A percentile compares a stretch with the other conserved stretches of the same genome.
Evolutionary conservation across 2,888 invertebrate species (phyloP).

Genomic region (Vanessa cardui): DNA sequence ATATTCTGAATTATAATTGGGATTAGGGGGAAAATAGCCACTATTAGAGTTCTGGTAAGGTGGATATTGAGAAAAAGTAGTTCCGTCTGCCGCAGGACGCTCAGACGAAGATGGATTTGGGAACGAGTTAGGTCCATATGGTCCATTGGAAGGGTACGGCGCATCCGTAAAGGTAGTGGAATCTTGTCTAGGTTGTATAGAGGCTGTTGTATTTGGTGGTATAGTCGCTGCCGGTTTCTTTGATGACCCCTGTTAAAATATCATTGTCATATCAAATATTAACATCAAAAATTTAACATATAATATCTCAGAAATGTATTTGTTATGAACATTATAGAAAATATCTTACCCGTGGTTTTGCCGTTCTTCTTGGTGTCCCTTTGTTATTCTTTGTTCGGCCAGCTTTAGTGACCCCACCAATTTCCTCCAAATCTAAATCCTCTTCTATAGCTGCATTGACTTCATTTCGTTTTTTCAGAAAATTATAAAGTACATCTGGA

Average conservation of each 20-base stretch:
- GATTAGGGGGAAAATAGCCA: conserved; percentile 78
- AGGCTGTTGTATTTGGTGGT: conserved; percentile 68
- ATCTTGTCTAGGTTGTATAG: conserved; percentile 50
- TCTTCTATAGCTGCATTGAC: conserved; percentile 87
- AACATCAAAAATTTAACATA: no score
- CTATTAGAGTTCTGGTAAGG: conserved; percentile 66
- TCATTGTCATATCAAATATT: not conserved
- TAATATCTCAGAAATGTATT: no score
- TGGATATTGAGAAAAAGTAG: conserved; percentile 68
- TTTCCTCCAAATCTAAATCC: conserved; percentile 92
- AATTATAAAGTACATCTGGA: conserved; percentile 95
- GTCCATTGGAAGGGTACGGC: conserved; percentile 64
- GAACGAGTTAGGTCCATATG: conserved; percentile 60
- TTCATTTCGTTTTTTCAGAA: conserved; percentile 90
- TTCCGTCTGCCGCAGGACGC: conserved; percentile 53
- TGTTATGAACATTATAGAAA: no score
- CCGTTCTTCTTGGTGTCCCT: conserved; percentile 47
- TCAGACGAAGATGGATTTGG: conserved; percentile 22
- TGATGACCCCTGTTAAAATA: conserved; percentile 58
- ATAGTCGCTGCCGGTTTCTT: conserved; percentile 81
- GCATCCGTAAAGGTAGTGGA: conserved; percentile 54
- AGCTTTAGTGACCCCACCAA: conserved; percentile 80
- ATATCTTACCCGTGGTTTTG: conserved; percentile 58
- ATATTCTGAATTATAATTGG: conserved; percentile 71
- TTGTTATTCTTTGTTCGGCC: conserved; percentile 63